phyloP scores from a whole-genome alignment of 1,140 invertebrate genomes.

The Teleopsis dalmanni region DNA sequence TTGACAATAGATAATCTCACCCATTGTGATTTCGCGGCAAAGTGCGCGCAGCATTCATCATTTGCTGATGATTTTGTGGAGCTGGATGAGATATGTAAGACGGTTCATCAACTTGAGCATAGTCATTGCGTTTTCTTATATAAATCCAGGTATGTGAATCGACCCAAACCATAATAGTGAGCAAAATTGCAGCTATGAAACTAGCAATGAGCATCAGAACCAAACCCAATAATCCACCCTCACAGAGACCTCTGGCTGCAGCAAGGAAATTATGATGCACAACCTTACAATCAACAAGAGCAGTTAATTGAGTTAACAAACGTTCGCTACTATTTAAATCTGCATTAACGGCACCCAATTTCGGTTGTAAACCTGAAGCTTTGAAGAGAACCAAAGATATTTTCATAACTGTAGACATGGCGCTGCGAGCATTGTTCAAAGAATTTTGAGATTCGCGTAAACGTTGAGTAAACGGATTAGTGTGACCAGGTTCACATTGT shows the following conservation, averaged over 20 bases:
- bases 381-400: constrained; percentile 41
- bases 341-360: constrained; percentile 61
- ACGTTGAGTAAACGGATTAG: constrained; percentile 70
- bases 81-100: constrained; percentile 43
- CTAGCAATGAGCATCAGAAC: constrained; percentile 78
- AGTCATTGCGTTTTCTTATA: constrained; percentile 62
- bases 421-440: constrained; percentile 57
- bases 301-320: constrained; percentile 52
- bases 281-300: constrained; percentile 70
- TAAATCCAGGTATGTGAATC: constrained; percentile 96
- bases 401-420: constrained; percentile 41
- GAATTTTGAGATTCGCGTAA: constrained; percentile 66
- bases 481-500: constrained; percentile 67
- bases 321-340: constrained; percentile 63
- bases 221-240: constrained; percentile 71
- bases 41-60: constrained; percentile 42
- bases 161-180: constrained; percentile 86
- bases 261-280: constrained; percentile 72
- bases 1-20: constrained; percentile 24
- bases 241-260: constrained; percentile 68
- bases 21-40: constrained; percentile 43
- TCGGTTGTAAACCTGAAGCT: constrained; percentile 54
- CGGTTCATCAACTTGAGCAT: constrained; percentile 42
- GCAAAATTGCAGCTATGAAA: constrained; percentile 72
- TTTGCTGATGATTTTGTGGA: constrained; percentile 42